Conservation (phyloP, 2,888 invertebrate species). For the Dyspetes luteomarginatus region DNA sequence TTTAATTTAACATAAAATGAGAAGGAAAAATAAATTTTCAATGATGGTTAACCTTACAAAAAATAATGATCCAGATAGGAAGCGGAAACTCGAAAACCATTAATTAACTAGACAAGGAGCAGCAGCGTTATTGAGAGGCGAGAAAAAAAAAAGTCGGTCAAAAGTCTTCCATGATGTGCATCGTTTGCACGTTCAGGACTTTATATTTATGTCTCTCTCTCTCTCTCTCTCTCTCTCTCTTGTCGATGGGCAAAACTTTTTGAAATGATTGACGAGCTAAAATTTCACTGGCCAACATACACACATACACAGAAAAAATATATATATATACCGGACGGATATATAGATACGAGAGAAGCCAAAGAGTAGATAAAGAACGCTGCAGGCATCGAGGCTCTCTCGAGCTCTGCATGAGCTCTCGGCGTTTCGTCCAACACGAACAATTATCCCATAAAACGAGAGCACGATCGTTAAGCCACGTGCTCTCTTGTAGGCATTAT, state of each 20-base stretch:
- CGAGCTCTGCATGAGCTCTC: constrained; percentile 52
- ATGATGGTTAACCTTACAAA: no score
- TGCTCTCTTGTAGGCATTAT: constrained; percentile 37
- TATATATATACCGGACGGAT: background rate
- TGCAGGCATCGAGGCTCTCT: constrained; percentile 25
- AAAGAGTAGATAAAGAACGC: constrained; percentile 37
- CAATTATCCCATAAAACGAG: constrained; percentile 77
- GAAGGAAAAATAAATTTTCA: no score
- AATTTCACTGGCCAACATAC: constrained; percentile 7
- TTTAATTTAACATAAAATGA: no score
- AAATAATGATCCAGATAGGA: constrained; percentile 10
- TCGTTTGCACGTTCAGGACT: background rate
- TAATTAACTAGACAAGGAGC: constrained; percentile 17
- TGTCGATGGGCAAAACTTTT: constrained; percentile 45
- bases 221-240: constrained; percentile 7
- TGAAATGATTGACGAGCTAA: constrained; percentile 62
- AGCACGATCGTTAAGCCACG: constrained; percentile 62
- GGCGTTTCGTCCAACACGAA: constrained; percentile 62
- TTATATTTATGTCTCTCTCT: background rate
- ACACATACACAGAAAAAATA: no score
- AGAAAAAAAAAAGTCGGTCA: constrained; percentile 38
- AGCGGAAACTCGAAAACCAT: constrained; percentile 28
- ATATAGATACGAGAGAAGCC: background rate
- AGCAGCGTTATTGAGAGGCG: background rate
- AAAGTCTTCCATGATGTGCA: constrained; percentile 15